Percentiles rank a stretch among this genome's conserved stretches.
Evolutionary conservation across 2,113 vertebrate genomes (phyloP).

Genomic region (Narcine bancroftii): DNA sequence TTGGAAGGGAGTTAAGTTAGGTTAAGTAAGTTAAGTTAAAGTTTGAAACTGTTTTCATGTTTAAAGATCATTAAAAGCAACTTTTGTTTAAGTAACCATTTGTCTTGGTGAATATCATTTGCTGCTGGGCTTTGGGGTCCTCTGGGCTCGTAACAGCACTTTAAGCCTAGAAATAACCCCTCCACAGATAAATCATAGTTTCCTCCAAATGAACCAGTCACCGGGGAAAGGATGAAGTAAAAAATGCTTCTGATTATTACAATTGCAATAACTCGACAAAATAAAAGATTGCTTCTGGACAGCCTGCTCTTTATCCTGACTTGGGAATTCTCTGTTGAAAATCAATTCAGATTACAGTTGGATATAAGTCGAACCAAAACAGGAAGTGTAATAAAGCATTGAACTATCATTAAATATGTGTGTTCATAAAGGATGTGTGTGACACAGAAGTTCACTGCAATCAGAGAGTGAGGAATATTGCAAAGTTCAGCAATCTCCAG

Average conservation of each 20-base stretch:
- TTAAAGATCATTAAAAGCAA: no score
- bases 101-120: no score
- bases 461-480: neutral
- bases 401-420: neutral
- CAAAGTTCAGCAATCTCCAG: neutral
- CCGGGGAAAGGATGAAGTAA: neutral
- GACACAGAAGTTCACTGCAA: no score
- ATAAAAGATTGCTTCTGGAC: neutral
- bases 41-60: no score
- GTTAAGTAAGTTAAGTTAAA: no score
- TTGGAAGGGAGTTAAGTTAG: no score
- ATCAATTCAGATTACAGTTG: conserved; percentile 3
- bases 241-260: neutral
- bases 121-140: no score
- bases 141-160: no score
- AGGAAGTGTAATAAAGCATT: neutral
- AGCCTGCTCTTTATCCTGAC: neutral
- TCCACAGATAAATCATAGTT: neutral
- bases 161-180: no score
- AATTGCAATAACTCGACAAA: neutral
- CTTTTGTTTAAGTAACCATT: no score
- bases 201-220: neutral
- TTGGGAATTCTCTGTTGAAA: neutral
- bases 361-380: neutral
- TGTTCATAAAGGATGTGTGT: neutral